phyloP scores from a whole-genome alignment of 2,797 vertebrate genomes.

The Periparus ater region DNA sequence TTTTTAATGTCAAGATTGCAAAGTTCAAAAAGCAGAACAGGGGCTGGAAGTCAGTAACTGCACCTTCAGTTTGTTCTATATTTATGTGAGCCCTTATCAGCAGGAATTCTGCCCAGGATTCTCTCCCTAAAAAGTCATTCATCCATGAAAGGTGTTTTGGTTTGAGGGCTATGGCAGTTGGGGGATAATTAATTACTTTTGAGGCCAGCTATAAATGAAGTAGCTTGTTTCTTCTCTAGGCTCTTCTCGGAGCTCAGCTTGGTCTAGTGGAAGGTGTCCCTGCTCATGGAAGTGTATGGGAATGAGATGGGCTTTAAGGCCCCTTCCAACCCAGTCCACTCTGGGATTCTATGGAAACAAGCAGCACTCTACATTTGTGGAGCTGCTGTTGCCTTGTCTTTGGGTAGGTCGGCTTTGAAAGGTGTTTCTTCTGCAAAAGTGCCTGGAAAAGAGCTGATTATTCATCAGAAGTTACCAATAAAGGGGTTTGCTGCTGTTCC shows the following conservation, averaged over 20 bases:
- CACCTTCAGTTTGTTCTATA: neutral
- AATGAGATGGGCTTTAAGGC: neutral
- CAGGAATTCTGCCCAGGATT: neutral
- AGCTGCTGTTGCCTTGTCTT: neutral
- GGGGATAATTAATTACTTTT: neutral
- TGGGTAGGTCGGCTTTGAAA: neutral
- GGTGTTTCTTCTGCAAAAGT: neutral
- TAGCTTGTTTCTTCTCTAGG: neutral
- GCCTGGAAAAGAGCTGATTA: neutral
- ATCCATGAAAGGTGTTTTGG: neutral
- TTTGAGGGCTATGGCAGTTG: rapidly evolving
- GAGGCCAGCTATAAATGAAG: neutral
- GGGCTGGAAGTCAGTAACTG: neutral
- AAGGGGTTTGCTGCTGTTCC: neutral
- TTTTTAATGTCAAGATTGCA: neutral
- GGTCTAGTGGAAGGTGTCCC: neutral
- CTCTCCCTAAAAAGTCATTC: neutral
- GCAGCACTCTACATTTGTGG: rapidly evolving
- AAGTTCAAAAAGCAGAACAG: neutral
- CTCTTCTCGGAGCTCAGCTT: neutral
- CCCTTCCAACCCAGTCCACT: neutral
- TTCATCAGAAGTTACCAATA: neutral
- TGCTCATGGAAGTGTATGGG: neutral
- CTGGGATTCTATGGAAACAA: neutral
- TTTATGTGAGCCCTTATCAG: neutral